Conservation (phyloP, 2,888 invertebrate species). For the Agriotes lineatus region DNA sequence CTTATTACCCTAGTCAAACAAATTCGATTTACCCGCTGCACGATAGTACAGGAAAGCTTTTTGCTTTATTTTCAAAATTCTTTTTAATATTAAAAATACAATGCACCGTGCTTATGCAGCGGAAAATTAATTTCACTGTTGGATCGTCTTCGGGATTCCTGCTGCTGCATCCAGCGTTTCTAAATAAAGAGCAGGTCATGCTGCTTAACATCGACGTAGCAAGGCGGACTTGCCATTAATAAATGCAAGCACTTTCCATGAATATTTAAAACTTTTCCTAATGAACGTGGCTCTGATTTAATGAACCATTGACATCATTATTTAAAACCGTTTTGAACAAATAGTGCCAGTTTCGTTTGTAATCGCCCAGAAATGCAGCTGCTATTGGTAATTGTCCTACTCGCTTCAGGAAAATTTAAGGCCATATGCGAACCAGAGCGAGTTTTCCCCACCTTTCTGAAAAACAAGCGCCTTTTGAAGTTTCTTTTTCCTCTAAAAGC, state of each 20-base stretch:
- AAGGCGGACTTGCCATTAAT: neutral
- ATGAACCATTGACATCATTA: slow-evolving; percentile 21
- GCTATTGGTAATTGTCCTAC: neutral
- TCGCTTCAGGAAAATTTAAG: neutral
- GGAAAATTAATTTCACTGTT: neutral
- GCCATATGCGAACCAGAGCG: too few relatives aligned
- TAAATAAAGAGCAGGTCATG: slow-evolving; percentile 9
- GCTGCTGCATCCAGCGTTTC: neutral
- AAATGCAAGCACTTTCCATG: slow-evolving; percentile 23
- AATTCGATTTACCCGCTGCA: neutral
- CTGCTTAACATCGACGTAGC: slow-evolving; percentile 10
- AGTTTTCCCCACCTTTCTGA: too few relatives aligned
- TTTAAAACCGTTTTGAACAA: slow-evolving; percentile 5
- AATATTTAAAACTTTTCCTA: slow-evolving; percentile 23
- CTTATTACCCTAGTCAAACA: too few relatives aligned
- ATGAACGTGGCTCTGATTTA: slow-evolving; percentile 8
- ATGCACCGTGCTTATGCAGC: neutral
- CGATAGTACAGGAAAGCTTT: neutral
- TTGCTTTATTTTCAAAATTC: neutral
- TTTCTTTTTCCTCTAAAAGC: neutral
- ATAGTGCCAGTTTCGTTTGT: slow-evolving; percentile 6
- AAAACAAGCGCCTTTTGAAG: neutral
- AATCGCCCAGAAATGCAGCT: neutral
- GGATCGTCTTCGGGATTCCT: neutral
- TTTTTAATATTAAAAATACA: neutral